A percentile compares a stretch with the other conserved stretches of the same genome.
phyloP scores from a whole-genome alignment of 2,888 invertebrate genomes.

The Melitaea athalia region DNA sequence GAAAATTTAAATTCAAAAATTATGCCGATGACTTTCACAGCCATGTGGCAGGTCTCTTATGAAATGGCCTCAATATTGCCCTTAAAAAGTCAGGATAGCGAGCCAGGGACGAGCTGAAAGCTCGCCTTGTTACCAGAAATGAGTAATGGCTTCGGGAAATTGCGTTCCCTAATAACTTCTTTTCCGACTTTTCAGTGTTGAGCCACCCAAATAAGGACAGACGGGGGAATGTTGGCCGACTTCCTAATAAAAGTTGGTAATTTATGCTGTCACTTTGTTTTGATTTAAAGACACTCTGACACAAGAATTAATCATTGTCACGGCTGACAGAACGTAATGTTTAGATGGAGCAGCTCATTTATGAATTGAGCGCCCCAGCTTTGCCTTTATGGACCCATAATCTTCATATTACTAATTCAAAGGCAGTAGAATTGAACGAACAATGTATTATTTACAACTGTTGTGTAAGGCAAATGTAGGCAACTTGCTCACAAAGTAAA shows the following conservation, averaged over 20 bases:
- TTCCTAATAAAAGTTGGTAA: slow-evolving; percentile 62
- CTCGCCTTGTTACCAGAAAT: slow-evolving; percentile 61
- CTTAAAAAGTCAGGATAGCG: slow-evolving; percentile 30
- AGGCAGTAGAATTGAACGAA: neutral
- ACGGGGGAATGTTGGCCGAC: slow-evolving; percentile 42
- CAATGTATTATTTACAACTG: neutral
- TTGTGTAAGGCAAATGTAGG: neutral
- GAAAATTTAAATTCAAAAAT: neutral
- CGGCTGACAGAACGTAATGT: slow-evolving; percentile 29
- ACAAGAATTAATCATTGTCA: slow-evolving; percentile 38
- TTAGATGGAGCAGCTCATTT: slow-evolving; percentile 23
- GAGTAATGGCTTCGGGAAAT: slow-evolving; percentile 76
- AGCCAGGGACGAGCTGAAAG: slow-evolving; percentile 40
- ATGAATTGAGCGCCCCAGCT: neutral
- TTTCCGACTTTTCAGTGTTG: slow-evolving; percentile 64
- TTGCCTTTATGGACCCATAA: neutral
- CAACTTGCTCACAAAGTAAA: neutral
- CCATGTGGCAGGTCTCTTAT: slow-evolving; percentile 26
- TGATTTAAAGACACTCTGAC: slow-evolving; percentile 46
- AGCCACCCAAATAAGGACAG: slow-evolving; percentile 62
- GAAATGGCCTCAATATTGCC: slow-evolving; percentile 34
- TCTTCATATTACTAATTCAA: neutral
- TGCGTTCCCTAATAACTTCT: slow-evolving; percentile 72
- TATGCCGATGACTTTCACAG: slow-evolving; percentile 7
- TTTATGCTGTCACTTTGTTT: slow-evolving; percentile 60